Evolutionary conservation across 1,140 invertebrate genomes (phyloP).

Genomic region (Euwallacea fornicatus): DNA sequence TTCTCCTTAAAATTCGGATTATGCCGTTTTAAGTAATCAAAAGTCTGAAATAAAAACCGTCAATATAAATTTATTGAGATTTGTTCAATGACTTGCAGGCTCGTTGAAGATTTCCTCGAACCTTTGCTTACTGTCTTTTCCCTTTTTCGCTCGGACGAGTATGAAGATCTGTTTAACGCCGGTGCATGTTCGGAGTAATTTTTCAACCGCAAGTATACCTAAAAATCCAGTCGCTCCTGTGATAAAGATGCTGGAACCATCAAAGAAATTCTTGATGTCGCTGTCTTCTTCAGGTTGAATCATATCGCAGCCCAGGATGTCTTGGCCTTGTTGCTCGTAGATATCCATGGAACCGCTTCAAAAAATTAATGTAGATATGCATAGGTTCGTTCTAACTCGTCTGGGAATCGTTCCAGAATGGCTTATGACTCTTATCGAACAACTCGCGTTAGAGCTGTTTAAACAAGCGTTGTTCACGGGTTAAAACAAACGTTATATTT

Average conservation of each 20-base stretch:
- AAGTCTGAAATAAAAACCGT: conserved; percentile 33
- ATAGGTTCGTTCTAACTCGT: too few relatives aligned
- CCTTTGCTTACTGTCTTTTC: conserved; percentile 63
- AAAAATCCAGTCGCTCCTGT: conserved; percentile 68
- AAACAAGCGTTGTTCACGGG: too few relatives aligned
- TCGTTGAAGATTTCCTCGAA: conserved; percentile 66
- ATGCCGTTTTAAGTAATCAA: conserved; percentile 40
- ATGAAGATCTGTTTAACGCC: conserved; percentile 74
- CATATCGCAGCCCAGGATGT: conserved; percentile 39
- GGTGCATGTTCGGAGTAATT: conserved; percentile 48
- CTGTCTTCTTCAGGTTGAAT: conserved; percentile 36
- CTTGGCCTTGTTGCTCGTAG: conserved; percentile 38
- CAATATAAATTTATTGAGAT: neutral
- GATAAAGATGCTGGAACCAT: conserved; percentile 56
- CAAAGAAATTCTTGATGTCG: conserved; percentile 45
- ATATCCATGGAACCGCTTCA: conserved; percentile 14
- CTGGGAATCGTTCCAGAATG: too few relatives aligned
- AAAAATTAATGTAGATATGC: neutral
- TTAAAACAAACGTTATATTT: too few relatives aligned
- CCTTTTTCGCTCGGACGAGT: conserved; percentile 75
- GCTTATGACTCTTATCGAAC: too few relatives aligned
- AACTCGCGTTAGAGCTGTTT: too few relatives aligned
- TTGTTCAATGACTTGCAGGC: conserved; percentile 56
- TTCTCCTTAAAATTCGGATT: conserved; percentile 66
- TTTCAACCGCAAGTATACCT: conserved; percentile 65